Base-by-base conservation (phyloP, 2,888 invertebrate genomes). In the Drosophila infuscata region DNA sequence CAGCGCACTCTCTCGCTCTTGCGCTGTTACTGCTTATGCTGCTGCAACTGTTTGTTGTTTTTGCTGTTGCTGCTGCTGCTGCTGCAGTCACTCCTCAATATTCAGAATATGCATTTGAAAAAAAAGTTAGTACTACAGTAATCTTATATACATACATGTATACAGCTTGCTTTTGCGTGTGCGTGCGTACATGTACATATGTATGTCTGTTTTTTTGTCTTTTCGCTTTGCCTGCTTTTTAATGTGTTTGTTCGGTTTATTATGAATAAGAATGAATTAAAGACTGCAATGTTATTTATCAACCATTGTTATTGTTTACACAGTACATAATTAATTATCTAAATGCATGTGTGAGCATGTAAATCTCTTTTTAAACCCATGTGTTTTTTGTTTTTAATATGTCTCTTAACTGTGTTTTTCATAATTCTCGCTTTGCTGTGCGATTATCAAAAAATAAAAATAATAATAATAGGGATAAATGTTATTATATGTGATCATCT, bases 51-150 rank as follows among this genome's bases (percentile, higher is more conserved):
- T 43, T 64, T 20, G 61, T 57, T 62, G 57, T 57, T 57, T 48
- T 73, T 59, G 30, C 41, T 69, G 29, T 46, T 70, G 46, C 32
- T 68, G 36, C 46, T 49, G 32, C 20, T 62, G 48, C 35, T 64
- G 48, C 38, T 62, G 62, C 64, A 56, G 41, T 48, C 63, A 53
- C 63, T 74, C 69, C 66, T 65, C 66, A 54, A 54, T 43, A 62
- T 61, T 65, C 61, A 70, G 72, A 62, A 62, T 65, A 63, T 67
- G 72, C 72, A 76, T 58, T 64, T 72, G 46, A 65, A 43, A 51
- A 58, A 68, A 74, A 79, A 63, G 71, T 79, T 79, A 75, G 75
- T 79, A 75, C 63, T 48, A 59, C 54, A 67, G 60, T 74, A 74
- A 74, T 68, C 62, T 49, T 60, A 64, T 41, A 9, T 53, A 54